Base-by-base conservation (phyloP, 2,113 vertebrate genomes). In the Setophaga coronata region DNA sequence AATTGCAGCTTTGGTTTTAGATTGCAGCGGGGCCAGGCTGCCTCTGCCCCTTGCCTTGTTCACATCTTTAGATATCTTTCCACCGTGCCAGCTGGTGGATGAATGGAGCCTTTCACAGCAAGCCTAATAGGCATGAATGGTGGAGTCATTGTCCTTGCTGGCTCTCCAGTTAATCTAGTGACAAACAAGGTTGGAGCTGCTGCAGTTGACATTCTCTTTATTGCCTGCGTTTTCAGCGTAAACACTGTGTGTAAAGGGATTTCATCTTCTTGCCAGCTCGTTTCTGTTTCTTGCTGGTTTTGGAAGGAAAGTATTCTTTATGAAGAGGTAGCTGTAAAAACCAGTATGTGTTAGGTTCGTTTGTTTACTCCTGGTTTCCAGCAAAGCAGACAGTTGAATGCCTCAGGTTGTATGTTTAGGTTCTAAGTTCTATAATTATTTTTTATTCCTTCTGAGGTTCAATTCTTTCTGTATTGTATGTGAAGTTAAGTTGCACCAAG, bases 1-100 rank as follows among this genome's bases (percentile, higher is more conserved):
- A 98, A 98, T 97, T 88, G 95, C 72, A 36, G 38, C 95, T 97
- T 97, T 97, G 97, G 97, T 98, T 98, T 98, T 97, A 89, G 96
- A 96, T 97, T 95, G 93, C 95, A 96, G 92, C 0, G 2, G 85
- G 95, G 88, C 91, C 89, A 47, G 79, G 70, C 83, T 88, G 86
- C 83, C 82, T 97, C 89, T 95, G 65, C 51, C 89, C 28, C 67
- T 94, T 92, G 91, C 10, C 92, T 87, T 87, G 82, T 95, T 98
- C 97, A 16, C 86, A 74, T 97, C 97, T 97, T 96, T 90, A 97
- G 97, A 93, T 93, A 95, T 94, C 23, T 54, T 82, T 78, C 91
- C 76, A 62, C 91, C 36, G 8, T 38, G 96, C 97, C 98, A 98
- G 98, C 98, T 98, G 98, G 97, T 97, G 95, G 81, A 65, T 95